These are phyloP conservation scores for Chaitophorus viminalis DNA, from an alignment of 2,888 invertebrate genomes.

Conservation along the genomic window DNA sequence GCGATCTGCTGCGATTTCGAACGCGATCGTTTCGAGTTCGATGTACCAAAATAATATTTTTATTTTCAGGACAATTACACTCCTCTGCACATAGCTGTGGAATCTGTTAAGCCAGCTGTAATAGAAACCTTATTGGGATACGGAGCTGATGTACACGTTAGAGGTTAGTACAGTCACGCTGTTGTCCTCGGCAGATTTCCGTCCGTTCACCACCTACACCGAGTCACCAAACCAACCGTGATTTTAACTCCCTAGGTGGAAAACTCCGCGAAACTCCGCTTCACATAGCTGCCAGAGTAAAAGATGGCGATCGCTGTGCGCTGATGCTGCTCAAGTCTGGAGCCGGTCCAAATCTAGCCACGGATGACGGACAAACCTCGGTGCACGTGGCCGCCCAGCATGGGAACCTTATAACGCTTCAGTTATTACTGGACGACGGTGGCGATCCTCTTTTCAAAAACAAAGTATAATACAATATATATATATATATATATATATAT, in stretches of 20 bases:
- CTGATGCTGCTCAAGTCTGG: slow-evolving; percentile 98
- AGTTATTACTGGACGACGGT: slow-evolving; percentile 89
- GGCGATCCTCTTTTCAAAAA: slow-evolving; percentile 93
- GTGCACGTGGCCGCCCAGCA: slow-evolving; percentile 94
- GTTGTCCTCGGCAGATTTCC: not conserved
- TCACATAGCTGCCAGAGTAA: slow-evolving; percentile 95
- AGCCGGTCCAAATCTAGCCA: slow-evolving; percentile 93
- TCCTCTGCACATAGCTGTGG: slow-evolving; percentile 96
- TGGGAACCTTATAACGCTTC: slow-evolving; percentile 87
- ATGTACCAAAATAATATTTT: not conserved
- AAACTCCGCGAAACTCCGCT: slow-evolving; percentile 92
- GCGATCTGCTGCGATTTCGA: not conserved
- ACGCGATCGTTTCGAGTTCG: too few relatives aligned
- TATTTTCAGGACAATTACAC: slow-evolving; percentile 90
- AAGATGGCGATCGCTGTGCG: slow-evolving; percentile 91
- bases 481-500: too few relatives aligned
- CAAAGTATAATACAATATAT: slow-evolving; percentile 76
- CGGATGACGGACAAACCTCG: slow-evolving; percentile 96
- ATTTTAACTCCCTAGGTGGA: slow-evolving; percentile 74
- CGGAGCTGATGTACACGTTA: slow-evolving; percentile 96
- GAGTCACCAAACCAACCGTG: too few relatives aligned
- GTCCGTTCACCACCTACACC: not conserved
- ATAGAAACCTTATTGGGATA: slow-evolving; percentile 93
- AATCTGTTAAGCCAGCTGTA: slow-evolving; percentile 91
- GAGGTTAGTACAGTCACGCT: slow-evolving; percentile 70